These are phyloP conservation scores for Melanotaenia parkinsoni DNA, from an alignment of 2,797 vertebrate genomes.

Conservation along the genomic window DNA sequence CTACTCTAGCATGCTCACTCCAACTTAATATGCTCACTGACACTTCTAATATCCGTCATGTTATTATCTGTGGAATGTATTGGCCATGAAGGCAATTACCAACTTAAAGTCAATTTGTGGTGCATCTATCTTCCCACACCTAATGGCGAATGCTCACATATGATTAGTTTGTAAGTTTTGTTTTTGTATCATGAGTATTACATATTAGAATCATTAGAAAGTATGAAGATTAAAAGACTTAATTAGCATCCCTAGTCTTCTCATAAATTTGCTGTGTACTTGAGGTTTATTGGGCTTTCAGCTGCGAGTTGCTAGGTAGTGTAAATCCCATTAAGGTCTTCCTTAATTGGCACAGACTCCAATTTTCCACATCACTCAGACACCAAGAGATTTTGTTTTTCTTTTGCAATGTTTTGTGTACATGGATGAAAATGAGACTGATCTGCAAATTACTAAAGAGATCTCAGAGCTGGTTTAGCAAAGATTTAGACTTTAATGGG, in stretches of 20 bases:
- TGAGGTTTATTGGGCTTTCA: constrained; percentile 22
- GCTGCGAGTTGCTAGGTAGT: constrained; percentile 7
- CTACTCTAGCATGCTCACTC: constrained; percentile 31
- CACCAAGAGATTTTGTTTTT: not conserved
- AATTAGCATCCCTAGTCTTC: constrained; percentile 29
- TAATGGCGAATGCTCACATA: constrained; percentile 2
- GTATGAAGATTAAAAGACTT: constrained; percentile 21
- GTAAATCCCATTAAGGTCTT: constrained; percentile 39
- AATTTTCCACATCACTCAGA: constrained; percentile 5
- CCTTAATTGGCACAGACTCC: constrained; percentile 29
- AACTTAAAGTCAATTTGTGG: not conserved
- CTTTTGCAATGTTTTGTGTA: not conserved
- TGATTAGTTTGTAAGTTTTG: constrained; percentile 7
- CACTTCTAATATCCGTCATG: constrained; percentile 46
- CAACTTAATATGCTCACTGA: constrained; percentile 55
- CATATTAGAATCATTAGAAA: constrained; percentile 6
- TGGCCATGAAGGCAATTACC: constrained; percentile 41
- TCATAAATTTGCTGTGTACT: constrained; percentile 36
- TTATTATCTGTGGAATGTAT: constrained; percentile 46
- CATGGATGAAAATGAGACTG: not conserved
- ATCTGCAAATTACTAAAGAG: not conserved
- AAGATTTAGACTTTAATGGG: not conserved
- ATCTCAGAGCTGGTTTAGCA: not conserved
- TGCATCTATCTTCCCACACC: constrained; percentile 21
- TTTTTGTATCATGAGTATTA: constrained; percentile 17